Evolutionary conservation across 2,113 vertebrate species (phyloP).

Genomic region (Heterotis niloticus): DNA sequence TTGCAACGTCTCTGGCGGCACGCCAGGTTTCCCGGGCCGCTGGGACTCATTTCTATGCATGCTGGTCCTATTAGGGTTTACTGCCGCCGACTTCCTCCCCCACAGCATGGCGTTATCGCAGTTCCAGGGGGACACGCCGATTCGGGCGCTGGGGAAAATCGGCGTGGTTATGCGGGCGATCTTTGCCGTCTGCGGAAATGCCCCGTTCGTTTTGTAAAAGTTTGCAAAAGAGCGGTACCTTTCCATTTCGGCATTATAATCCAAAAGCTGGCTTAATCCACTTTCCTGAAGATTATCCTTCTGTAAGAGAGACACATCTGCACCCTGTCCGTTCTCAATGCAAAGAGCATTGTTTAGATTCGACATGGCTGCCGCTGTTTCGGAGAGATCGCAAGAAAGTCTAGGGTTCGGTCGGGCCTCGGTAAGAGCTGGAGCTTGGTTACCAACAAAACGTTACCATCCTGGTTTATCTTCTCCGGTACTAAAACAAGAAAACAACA

Average conservation of each 20-base stretch:
- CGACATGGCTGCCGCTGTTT: conserved; percentile 63
- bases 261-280: conserved; percentile 89
- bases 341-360: conserved; percentile 89
- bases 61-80: conserved; percentile 82
- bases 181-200: conserved; percentile 89
- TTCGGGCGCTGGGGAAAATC: conserved; percentile 88
- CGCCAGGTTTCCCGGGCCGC: conserved; percentile 84
- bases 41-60: conserved; percentile 88
- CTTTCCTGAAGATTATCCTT: conserved; percentile 91
- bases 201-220: conserved; percentile 91
- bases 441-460: conserved; percentile 62
- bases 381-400: conserved; percentile 39
- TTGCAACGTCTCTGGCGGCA: conserved; percentile 84
- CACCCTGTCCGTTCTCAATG: conserved; percentile 82
- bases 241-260: conserved; percentile 96
- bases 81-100: conserved; percentile 76
- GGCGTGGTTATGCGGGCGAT: conserved; percentile 92
- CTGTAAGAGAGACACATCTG: conserved; percentile 82
- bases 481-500: conserved; percentile 60
- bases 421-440: conserved; percentile 54
- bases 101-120: conserved; percentile 84
- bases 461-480: conserved; percentile 57
- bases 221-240: conserved; percentile 90
- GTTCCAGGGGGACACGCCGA: conserved; percentile 94
- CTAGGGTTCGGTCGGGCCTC: conserved; percentile 48